phyloP scores from a whole-genome alignment of 2,797 vertebrate species.

The Knipowitschia caucasica region DNA sequence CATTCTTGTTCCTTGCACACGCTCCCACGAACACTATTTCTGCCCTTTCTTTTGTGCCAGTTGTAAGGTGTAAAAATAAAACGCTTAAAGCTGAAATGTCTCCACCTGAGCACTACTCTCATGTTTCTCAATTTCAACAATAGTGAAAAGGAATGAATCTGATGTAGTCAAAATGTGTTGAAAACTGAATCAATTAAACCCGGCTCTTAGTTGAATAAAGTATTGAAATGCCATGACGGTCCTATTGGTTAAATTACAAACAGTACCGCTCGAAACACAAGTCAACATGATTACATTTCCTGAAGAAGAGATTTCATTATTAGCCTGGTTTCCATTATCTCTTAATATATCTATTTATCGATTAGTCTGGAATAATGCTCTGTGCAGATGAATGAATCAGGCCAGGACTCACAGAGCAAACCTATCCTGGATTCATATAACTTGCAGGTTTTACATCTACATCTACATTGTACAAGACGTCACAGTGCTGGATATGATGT shows the following conservation, averaged over 20 bases:
- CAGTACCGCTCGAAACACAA: too few relatives aligned
- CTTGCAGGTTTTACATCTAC: too few relatives aligned
- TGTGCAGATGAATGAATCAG: too few relatives aligned
- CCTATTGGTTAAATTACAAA: not conserved
- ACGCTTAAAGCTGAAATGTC: constrained; percentile 45
- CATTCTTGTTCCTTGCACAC: constrained; percentile 1
- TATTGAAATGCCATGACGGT: not conserved
- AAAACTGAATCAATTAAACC: constrained; percentile 47
- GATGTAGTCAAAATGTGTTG: constrained; percentile 34
- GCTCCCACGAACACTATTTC: constrained; percentile 1
- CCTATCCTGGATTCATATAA: too few relatives aligned
- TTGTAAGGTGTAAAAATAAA: constrained; percentile 29
- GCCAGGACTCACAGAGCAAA: too few relatives aligned
- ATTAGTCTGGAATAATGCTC: too few relatives aligned
- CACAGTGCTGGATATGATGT: too few relatives aligned
- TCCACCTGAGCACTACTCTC: constrained; percentile 47
- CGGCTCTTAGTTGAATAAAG: not conserved
- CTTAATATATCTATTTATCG: too few relatives aligned
- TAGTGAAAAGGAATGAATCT: constrained; percentile 41
- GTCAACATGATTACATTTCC: too few relatives aligned
- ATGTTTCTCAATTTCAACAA: constrained; percentile 24
- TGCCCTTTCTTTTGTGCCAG: constrained; percentile 20
- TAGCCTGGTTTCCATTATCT: too few relatives aligned
- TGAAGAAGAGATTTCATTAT: too few relatives aligned
- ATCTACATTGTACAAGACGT: too few relatives aligned